A percentile compares a stretch with the other conserved stretches of the same genome.
These are phyloP conservation scores for Lasioglossum morio DNA, from an alignment of 2,888 invertebrate genomes.

Conservation along the genomic window DNA sequence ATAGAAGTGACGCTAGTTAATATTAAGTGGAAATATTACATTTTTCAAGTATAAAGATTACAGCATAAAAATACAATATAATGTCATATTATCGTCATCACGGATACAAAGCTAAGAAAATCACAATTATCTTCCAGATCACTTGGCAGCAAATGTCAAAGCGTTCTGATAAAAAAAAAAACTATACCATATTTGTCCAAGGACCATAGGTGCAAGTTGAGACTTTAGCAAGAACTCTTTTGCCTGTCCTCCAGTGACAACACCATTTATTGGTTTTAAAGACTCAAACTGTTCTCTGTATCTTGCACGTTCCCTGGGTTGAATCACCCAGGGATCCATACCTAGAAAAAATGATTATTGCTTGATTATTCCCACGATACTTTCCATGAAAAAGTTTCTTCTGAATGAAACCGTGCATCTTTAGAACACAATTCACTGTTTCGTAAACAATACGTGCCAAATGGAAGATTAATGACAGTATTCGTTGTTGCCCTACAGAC, in stretches of 20 bases:
- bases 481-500: background rate
- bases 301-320: conserved; percentile 93
- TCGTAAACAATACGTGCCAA: background rate
- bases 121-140: conserved; percentile 16
- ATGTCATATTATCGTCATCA: background rate
- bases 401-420: conserved; percentile 6
- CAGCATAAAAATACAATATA: background rate
- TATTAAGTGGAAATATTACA: background rate
- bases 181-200: conserved; percentile 98
- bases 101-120: background rate
- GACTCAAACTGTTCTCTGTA: conserved; percentile 96
- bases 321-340: conserved; percentile 94
- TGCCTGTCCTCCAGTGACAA: conserved; percentile 96
- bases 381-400: background rate
- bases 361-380: background rate
- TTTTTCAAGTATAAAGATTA: background rate
- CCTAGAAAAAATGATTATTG: conserved; percentile 65
- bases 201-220: conserved; percentile 93
- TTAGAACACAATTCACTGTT: background rate
- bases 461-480: background rate
- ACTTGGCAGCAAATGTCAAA: conserved; percentile 17
- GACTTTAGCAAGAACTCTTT: conserved; percentile 97
- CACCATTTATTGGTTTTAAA: conserved; percentile 94
- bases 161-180: background rate
- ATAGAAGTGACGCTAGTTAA: too few species aligned